These are phyloP conservation scores for Sinocyclocheilus anshuiensis DNA, from an alignment of 2,113 vertebrate genomes.

Conservation along the genomic window DNA sequence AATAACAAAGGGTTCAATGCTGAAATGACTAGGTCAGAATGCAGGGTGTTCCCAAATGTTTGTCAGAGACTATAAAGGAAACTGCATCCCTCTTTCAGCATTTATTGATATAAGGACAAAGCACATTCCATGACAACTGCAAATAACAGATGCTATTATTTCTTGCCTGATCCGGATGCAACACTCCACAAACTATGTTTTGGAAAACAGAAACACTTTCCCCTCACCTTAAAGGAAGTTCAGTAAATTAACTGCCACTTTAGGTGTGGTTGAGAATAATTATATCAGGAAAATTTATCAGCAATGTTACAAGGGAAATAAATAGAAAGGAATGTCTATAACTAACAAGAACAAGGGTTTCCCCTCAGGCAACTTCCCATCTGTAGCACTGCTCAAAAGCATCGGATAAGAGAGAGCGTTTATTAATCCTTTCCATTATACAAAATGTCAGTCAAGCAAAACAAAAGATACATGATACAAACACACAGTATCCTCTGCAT, in stretches of 20 bases:
- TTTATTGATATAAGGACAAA: constrained; percentile 13
- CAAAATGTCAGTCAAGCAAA: neutral
- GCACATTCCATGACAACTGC: neutral
- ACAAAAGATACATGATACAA: constrained; percentile 10
- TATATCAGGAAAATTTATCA: constrained; percentile 18
- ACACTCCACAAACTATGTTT: neutral
- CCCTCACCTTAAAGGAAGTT: constrained; percentile 5
- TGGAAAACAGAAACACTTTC: constrained; percentile 11
- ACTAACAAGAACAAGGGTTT: neutral
- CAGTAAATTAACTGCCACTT: constrained; percentile 5
- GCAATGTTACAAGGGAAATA: constrained; percentile 2
- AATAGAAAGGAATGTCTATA: constrained; percentile 21
- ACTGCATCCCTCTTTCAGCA: constrained; percentile 16
- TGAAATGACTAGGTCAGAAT: neutral
- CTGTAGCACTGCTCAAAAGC: neutral
- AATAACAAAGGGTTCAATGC: neutral
- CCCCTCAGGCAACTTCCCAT: constrained; percentile 7
- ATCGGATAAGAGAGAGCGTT: neutral
- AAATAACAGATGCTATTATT: neutral
- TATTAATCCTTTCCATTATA: neutral
- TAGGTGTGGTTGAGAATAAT: constrained; percentile 2
- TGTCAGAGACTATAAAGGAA: constrained; percentile 17
- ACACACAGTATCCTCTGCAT: neutral
- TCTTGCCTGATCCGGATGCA: neutral
- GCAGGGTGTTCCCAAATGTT: constrained; percentile 16